Percentiles rank a stretch among this genome's conserved stretches.
Conservation (phyloP, 2,888 invertebrate species). For the Synergus gifuensis region DNA sequence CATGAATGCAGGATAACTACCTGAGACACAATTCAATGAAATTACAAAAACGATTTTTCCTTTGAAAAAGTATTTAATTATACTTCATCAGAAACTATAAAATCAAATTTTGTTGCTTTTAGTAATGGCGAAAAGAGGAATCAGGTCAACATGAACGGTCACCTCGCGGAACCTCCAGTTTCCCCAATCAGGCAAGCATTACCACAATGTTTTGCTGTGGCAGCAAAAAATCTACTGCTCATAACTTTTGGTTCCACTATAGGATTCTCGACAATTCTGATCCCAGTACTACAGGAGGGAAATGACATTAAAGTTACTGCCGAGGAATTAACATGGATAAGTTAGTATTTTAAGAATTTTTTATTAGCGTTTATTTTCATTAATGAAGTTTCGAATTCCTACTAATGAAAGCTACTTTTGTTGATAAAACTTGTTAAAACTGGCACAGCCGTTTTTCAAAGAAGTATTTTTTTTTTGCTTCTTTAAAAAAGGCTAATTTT, state of each 20-base stretch:
- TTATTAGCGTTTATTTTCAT: conserved; percentile 5
- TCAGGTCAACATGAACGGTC: conserved; percentile 58
- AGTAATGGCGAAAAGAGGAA: conserved; percentile 52
- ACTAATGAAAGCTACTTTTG: too few species aligned
- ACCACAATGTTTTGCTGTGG: conserved; percentile 88
- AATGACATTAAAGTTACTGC: conserved; percentile 70
- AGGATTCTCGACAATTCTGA: conserved; percentile 89
- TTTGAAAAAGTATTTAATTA: neutral
- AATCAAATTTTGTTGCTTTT: conserved; percentile 18
- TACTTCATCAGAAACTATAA: neutral
- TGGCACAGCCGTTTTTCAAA: too few species aligned
- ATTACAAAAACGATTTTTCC: neutral
- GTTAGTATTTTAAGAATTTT: conserved; percentile 58
- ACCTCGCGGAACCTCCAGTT: conserved; percentile 53
- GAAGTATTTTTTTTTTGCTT: too few species aligned
- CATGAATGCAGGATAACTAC: too few species aligned
- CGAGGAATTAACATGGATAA: conserved; percentile 74
- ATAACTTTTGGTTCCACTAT: conserved; percentile 89
- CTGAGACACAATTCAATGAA: neutral
- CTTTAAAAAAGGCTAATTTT: too few species aligned
- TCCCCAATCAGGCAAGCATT: conserved; percentile 78
- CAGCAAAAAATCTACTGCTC: conserved; percentile 88
- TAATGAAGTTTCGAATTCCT: too few species aligned
- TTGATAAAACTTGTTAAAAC: too few species aligned
- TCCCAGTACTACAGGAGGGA: conserved; percentile 82